phyloP scores from a whole-genome alignment of 1,140 invertebrate genomes.

The Pogonomyrmex barbatus region DNA sequence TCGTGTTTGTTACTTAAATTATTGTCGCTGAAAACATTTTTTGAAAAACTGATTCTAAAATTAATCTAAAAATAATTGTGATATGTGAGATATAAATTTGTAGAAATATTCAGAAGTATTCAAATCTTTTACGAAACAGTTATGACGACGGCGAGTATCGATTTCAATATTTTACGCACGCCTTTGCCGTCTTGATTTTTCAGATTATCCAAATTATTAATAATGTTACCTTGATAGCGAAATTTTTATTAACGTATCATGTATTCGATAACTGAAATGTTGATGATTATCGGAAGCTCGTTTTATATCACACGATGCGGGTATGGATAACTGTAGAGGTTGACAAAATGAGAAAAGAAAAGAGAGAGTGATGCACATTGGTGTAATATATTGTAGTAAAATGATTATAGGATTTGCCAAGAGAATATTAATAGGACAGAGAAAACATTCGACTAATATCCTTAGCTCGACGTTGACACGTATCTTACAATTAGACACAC shows the following conservation, averaged over 20 bases:
- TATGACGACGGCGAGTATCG: not conserved
- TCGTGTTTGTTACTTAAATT: not conserved
- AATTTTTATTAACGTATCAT: slow-evolving; percentile 15
- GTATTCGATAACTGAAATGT: slow-evolving; percentile 5
- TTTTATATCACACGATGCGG: not conserved
- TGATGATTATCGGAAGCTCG: not conserved
- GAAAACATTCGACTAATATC: slow-evolving; percentile 3
- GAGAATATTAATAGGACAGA: not conserved
- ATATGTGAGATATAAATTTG: not conserved
- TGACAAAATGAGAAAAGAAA: not conserved
- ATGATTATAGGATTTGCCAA: not conserved
- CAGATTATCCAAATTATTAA: not conserved
- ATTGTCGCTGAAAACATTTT: not conserved
- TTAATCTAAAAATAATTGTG: not conserved
- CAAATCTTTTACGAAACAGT: not conserved
- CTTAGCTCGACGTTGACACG: slow-evolving; percentile 22
- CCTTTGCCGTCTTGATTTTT: not conserved
- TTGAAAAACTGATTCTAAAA: not conserved
- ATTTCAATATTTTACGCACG: not conserved
- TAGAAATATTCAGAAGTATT: not conserved
- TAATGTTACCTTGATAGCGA: not conserved
- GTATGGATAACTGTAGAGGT: not conserved
- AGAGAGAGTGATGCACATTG: not conserved
- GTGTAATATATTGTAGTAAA: not conserved
- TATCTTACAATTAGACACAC: slow-evolving; percentile 37